Conservation (phyloP, 2,888 invertebrate genomes). For the Xylota segnis region DNA sequence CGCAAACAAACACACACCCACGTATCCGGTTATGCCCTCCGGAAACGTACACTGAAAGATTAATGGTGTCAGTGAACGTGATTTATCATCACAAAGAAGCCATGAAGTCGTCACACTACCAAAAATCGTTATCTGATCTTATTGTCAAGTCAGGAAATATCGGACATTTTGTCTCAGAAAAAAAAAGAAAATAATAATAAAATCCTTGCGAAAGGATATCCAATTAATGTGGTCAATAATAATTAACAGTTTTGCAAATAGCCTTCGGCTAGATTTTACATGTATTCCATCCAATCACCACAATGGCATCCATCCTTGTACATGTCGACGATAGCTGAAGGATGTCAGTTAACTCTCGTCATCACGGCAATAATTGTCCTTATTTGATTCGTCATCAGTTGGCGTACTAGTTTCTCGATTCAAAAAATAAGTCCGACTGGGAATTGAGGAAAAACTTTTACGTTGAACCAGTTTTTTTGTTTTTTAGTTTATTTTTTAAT, state of each 20-base stretch:
- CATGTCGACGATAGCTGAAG: neutral
- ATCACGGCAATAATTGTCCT: neutral
- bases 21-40: neutral
- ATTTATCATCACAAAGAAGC: constrained; percentile 53
- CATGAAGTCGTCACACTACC: constrained; percentile 57
- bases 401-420: neutral
- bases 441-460: neutral
- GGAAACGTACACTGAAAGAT: constrained; percentile 33
- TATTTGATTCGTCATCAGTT: neutral
- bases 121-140: constrained; percentile 29
- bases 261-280: neutral
- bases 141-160: constrained; percentile 5
- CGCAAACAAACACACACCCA: neutral
- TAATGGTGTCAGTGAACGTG: constrained; percentile 52
- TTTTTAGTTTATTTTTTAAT: constrained; percentile 18
- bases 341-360: neutral
- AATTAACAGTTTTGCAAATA: constrained; percentile 11
- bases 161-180: constrained; percentile 9
- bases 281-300: neutral
- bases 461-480: neutral
- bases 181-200: too few relatives aligned
- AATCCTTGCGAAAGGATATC: constrained; percentile 2
- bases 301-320: neutral
- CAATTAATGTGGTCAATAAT: constrained; percentile 32
- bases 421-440: constrained; percentile 9